A percentile compares a stretch with the other conserved stretches of the same genome.
These are phyloP conservation scores for Dichetophora obliterata DNA, from an alignment of 2,888 invertebrate genomes.

Conservation along the genomic window DNA sequence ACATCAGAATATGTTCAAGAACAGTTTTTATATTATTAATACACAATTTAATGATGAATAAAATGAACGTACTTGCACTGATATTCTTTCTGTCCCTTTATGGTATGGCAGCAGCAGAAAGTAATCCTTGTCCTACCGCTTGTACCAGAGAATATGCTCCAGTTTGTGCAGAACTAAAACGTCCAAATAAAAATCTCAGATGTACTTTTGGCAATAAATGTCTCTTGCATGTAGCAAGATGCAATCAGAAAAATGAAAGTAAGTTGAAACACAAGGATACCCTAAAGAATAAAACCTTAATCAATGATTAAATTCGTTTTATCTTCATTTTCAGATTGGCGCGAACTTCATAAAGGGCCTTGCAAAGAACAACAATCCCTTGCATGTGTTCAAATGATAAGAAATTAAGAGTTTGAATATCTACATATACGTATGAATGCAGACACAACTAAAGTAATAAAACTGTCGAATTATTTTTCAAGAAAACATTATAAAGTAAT, in stretches of 20 bases:
- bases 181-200: background rate
- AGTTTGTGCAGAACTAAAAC: constrained; percentile 26
- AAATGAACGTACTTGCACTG: background rate
- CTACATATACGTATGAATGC: too few relatives aligned
- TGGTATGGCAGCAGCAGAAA: background rate
- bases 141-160: constrained; percentile 31
- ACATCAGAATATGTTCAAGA: background rate
- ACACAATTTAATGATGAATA: background rate
- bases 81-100: background rate
- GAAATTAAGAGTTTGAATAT: background rate
- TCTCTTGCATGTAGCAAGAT: background rate
- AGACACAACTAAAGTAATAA: too few relatives aligned
- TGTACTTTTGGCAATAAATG: constrained; percentile 31
- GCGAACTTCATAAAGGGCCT: background rate
- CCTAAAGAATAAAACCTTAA: too few relatives aligned
- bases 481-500: too few relatives aligned
- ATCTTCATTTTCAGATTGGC: constrained; percentile 28
- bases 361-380: background rate
- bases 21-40: background rate
- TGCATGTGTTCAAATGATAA: background rate
- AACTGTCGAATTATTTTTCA: too few relatives aligned
- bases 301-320: too few relatives aligned
- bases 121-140: constrained; percentile 7
- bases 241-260: background rate
- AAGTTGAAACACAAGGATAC: background rate